Percentiles rank a stretch among this genome's conserved stretches.
Evolutionary conservation across 2,888 invertebrate genomes (phyloP).

Genomic region (Archaeoteleia sp.): DNA sequence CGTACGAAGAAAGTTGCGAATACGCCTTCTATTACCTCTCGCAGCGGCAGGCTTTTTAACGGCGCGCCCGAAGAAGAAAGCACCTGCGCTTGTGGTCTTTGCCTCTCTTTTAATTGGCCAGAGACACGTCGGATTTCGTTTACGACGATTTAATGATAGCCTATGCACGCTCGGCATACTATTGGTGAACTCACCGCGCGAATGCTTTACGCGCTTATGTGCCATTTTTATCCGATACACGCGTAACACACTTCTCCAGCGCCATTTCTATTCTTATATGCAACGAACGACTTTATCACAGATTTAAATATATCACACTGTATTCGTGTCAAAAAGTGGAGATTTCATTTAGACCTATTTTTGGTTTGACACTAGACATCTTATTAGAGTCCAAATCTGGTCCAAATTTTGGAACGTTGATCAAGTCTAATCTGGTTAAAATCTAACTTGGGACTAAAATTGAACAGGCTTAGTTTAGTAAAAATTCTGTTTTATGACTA

Average conservation of each 20-base stretch:
- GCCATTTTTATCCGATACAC: slow-evolving; percentile 30
- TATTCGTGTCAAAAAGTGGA: too few species aligned
- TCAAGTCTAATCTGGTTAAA: too few species aligned
- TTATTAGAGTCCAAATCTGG: too few species aligned
- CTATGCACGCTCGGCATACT: slow-evolving; percentile 16
- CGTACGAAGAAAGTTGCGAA: slow-evolving; percentile 35
- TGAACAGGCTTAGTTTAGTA: too few species aligned
- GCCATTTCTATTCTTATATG: slow-evolving; percentile 29
- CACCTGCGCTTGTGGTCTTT: slow-evolving; percentile 1
- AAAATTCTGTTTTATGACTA: too few species aligned
- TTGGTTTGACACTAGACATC: too few species aligned
- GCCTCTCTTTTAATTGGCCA: slow-evolving; percentile 31
- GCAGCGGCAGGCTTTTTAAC: too few species aligned
- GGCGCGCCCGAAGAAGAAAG: slow-evolving; percentile 22
- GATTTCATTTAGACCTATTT: too few species aligned
- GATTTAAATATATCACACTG: too few species aligned
- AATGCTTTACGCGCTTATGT: slow-evolving; percentile 23
- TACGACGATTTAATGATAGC: slow-evolving; percentile 41
- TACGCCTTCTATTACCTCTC: slow-evolving; percentile 15
- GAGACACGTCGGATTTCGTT: slow-evolving; percentile 39
- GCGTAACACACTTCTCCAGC: slow-evolving; percentile 22
- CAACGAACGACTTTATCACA: too few species aligned
- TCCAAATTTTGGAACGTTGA: too few species aligned
- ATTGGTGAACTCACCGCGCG: not conserved
- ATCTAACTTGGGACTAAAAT: too few species aligned